Percentiles rank a stretch among this genome's conserved stretches.
These are phyloP conservation scores for Prunella himalayana DNA, from an alignment of 2,113 vertebrate species.

Conservation along the genomic window DNA sequence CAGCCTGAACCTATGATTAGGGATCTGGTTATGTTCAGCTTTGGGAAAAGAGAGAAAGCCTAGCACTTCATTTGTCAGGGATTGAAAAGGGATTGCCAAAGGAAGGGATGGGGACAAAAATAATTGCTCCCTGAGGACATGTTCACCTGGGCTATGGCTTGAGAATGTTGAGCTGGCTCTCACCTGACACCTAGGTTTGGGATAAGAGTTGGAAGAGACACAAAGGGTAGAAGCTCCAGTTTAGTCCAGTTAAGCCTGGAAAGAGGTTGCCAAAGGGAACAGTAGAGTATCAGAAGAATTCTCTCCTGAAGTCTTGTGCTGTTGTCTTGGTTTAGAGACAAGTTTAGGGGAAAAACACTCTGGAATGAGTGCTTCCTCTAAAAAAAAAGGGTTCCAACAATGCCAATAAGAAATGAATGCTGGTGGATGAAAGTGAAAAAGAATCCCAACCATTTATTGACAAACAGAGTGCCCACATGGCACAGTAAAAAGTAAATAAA, in stretches of 20 bases:
- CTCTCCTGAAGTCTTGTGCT: background rate
- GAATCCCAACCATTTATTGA: background rate
- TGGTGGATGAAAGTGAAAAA: background rate
- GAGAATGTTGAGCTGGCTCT: background rate
- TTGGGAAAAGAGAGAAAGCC: background rate
- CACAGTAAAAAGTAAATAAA: background rate
- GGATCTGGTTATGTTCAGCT: background rate
- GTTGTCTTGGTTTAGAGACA: background rate
- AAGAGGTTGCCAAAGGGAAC: background rate
- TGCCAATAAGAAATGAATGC: background rate
- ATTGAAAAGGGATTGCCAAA: background rate
- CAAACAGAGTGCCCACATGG: background rate
- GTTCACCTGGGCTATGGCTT: background rate
- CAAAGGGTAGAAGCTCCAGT: background rate
- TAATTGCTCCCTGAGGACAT: background rate
- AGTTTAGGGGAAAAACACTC: background rate
- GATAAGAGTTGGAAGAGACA: background rate
- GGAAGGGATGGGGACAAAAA: background rate
- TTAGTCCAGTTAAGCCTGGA: background rate
- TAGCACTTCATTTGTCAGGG: background rate
- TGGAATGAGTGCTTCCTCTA: background rate
- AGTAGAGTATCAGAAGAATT: background rate
- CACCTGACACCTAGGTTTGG: background rate
- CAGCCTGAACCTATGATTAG: background rate
- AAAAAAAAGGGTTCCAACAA: background rate